A percentile compares a stretch with the other conserved stretches of the same genome.
Evolutionary conservation across 2,888 invertebrate genomes (phyloP).

Genomic region (Quadroppia sp.): DNA sequence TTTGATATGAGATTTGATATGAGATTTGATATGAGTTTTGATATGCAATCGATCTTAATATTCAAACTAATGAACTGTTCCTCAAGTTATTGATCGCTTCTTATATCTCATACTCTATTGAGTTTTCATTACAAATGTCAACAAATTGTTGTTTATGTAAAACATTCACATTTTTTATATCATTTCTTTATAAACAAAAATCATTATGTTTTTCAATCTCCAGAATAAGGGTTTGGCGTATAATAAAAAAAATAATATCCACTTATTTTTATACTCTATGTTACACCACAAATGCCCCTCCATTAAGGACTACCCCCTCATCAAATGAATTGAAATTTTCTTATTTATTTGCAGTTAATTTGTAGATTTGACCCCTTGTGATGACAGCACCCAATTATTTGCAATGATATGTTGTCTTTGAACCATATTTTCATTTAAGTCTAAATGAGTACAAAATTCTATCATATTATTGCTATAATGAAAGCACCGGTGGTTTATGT

Average conservation of each 20-base stretch:
- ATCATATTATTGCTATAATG: no score
- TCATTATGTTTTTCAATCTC: neutral
- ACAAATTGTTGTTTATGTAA: constrained; percentile 1
- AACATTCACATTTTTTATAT: neutral
- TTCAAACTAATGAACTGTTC: constrained; percentile 1
- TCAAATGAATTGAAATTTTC: constrained; percentile 31
- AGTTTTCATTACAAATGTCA: constrained; percentile 13
- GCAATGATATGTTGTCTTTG: constrained; percentile 15
- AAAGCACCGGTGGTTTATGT: constrained; percentile 17
- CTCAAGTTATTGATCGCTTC: neutral
- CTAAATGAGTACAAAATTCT: constrained; percentile 14
- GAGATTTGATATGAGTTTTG: neutral
- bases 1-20: neutral
- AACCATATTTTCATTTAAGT: neutral
- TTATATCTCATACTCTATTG: neutral
- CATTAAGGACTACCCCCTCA: constrained; percentile 11
- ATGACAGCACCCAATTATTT: constrained; percentile 7
- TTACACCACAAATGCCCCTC: neutral
- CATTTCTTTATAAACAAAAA: neutral
- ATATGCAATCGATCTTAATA: constrained; percentile 7
- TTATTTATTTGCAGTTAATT: constrained; percentile 23
- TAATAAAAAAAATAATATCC: constrained; percentile 5
- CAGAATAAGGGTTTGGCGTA: constrained; percentile 7
- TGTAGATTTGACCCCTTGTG: constrained; percentile 1
- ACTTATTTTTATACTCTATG: neutral